Evolutionary conservation across 2,888 invertebrate species (phyloP).

Genomic region (Sphaeridia pumilis): DNA sequence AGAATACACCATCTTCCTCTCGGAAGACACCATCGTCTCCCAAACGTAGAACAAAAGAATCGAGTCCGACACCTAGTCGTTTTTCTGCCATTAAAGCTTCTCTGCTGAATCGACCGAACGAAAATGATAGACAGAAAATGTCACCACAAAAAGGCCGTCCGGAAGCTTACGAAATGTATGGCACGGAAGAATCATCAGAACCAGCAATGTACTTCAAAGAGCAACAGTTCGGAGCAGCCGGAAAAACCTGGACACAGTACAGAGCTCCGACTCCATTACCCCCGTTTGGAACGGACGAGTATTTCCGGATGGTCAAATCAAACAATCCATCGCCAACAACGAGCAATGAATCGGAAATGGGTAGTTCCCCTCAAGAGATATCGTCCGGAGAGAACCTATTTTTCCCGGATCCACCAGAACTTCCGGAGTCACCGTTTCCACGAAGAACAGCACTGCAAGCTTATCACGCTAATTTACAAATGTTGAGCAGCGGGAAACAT

Average conservation of each 20-base stretch:
- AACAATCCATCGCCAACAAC: constrained; percentile 34
- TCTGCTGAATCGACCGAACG: constrained; percentile 19
- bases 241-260: constrained; percentile 30
- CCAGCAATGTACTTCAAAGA: constrained; percentile 28
- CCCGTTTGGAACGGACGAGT: constrained; percentile 32
- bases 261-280: constrained; percentile 35
- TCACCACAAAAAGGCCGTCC: no score
- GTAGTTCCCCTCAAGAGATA: constrained; percentile 27
- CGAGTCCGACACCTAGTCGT: constrained; percentile 25
- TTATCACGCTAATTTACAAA: constrained; percentile 12
- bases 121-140: neutral
- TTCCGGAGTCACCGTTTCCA: constrained; percentile 27
- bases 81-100: constrained; percentile 26
- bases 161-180: constrained; percentile 3
- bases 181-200: constrained; percentile 31
- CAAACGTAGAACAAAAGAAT: constrained; percentile 20
- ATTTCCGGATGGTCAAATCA: constrained; percentile 32
- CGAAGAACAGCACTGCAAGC: constrained; percentile 9
- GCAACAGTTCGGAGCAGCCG: constrained; percentile 18
- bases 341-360: constrained; percentile 32
- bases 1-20: constrained; percentile 8
- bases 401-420: constrained; percentile 28
- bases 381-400: constrained; percentile 29
- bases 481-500: neutral
- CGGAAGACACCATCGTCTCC: constrained; percentile 19